A percentile compares a stretch with the other conserved stretches of the same genome.
These are phyloP conservation scores for Planococcus citri DNA, from an alignment of 1,140 invertebrate species.

Conservation along the genomic window DNA sequence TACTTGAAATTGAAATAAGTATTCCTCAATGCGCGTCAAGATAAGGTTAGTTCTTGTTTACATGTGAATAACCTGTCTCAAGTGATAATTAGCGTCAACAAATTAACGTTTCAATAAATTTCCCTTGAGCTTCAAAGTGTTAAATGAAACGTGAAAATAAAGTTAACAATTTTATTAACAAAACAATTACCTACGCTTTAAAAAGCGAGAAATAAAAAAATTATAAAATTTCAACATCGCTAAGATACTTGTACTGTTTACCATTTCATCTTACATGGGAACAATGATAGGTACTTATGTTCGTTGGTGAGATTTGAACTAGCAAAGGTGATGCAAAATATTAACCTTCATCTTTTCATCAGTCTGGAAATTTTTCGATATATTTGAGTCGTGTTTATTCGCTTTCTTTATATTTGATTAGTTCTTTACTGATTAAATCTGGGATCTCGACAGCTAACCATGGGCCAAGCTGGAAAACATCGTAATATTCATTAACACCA, in stretches of 20 bases:
- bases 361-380: background rate
- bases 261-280: background rate
- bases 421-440: constrained; percentile 75
- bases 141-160: background rate
- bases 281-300: too few species aligned
- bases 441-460: constrained; percentile 98
- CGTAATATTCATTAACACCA: too few species aligned
- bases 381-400: background rate
- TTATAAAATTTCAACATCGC: background rate
- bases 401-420: constrained; percentile 74
- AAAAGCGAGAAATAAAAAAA: background rate
- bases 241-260: background rate
- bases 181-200: background rate
- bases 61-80: background rate
- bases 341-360: too few species aligned
- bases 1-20: background rate
- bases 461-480: constrained; percentile 70
- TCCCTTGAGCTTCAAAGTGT: background rate
- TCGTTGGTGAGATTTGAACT: too few species aligned
- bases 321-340: too few species aligned
- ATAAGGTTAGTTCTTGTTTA: background rate
- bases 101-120: background rate
- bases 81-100: background rate
- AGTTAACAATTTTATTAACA: background rate
- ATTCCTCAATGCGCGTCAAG: background rate